phyloP scores from a whole-genome alignment of 2,113 vertebrate species.

The Tachycineta bicolor region DNA sequence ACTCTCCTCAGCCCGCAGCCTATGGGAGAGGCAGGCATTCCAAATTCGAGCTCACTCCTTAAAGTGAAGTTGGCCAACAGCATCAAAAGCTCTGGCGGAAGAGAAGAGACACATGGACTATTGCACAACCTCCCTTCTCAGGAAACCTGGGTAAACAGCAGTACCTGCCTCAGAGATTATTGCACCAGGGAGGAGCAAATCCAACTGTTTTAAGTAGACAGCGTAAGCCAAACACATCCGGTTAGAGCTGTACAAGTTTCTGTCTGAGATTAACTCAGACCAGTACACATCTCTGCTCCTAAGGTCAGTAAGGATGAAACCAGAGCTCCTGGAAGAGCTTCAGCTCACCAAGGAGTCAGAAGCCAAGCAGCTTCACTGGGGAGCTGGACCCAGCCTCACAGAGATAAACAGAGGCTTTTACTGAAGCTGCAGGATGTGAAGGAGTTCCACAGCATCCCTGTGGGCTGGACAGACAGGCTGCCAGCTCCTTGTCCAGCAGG shows the following conservation, averaged over 20 bases:
- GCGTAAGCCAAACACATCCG: neutral
- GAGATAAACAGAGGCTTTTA: neutral
- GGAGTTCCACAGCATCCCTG: neutral
- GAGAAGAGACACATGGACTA: neutral
- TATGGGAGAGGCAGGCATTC: neutral
- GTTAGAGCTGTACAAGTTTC: neutral
- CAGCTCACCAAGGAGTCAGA: neutral
- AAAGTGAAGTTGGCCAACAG: neutral
- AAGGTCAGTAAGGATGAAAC: neutral
- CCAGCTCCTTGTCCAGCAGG: neutral
- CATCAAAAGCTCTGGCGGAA: neutral
- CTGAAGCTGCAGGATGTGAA: neutral
- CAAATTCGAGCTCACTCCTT: neutral
- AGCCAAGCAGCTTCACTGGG: neutral
- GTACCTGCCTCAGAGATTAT: neutral
- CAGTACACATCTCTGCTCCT: neutral
- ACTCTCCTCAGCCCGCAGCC: neutral
- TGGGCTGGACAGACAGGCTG: neutral
- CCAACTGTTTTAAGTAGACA: neutral
- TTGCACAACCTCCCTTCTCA: neutral
- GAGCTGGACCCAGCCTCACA: neutral
- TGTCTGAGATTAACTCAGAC: neutral
- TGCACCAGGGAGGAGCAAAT: neutral
- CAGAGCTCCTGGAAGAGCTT: neutral
- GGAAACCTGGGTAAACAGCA: neutral